Conservation (phyloP, 1,140 invertebrate genomes). For the Drosophila arizonae region DNA sequence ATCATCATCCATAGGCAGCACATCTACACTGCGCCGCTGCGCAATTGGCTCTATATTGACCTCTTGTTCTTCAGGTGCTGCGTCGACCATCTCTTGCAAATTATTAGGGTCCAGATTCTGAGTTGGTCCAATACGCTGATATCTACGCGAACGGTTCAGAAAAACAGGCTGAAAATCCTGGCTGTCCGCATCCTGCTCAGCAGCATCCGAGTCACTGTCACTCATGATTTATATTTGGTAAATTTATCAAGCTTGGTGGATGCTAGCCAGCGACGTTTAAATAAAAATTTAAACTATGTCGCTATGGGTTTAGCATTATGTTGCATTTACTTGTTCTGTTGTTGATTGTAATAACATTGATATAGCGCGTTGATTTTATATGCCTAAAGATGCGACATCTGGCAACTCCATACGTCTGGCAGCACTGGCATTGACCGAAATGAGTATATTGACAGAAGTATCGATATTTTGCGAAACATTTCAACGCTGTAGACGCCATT, state of each 20-base stretch:
- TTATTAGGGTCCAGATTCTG: not conserved
- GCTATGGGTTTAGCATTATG: not conserved
- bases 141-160: not conserved
- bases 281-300: not conserved
- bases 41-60: not conserved
- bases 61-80: not conserved
- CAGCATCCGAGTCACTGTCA: conserved; percentile 8
- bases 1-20: not conserved
- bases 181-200: not conserved
- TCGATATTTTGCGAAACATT: conserved; percentile 18
- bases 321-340: not conserved
- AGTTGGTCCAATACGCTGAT: not conserved
- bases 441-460: conserved; percentile 8
- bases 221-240: conserved; percentile 2
- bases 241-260: not conserved
- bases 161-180: not conserved
- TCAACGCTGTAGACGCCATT: conserved; percentile 44
- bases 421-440: not conserved
- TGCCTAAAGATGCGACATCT: not conserved
- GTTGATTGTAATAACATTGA: not conserved
- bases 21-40: conserved; percentile 10
- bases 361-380: conserved; percentile 3
- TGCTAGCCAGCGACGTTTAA: not conserved
- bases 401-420: not conserved
- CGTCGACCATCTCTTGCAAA: not conserved